Percentiles rank a stretch among this genome's conserved stretches.
phyloP scores from a whole-genome alignment of 2,797 vertebrate genomes.

The Leptodactylus fallax region DNA sequence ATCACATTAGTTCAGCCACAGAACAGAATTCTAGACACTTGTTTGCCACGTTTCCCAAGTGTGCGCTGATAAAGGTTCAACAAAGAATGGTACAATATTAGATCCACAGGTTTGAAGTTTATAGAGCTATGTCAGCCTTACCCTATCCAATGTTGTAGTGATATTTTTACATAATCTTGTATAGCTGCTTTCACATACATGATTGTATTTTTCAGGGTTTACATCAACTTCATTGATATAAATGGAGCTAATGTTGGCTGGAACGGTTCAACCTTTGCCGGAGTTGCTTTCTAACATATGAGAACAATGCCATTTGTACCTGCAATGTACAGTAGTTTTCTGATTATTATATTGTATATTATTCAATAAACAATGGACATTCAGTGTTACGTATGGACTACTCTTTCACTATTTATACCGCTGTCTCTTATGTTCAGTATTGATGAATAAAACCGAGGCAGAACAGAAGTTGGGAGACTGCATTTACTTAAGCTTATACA shows the following conservation, averaged over 20 bases:
- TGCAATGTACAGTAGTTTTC: not conserved
- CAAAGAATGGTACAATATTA: too few species aligned
- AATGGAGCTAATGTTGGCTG: constrained; percentile 87
- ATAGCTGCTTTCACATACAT: not conserved
- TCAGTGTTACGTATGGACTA: not conserved
- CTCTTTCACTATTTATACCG: not conserved
- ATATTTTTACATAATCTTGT: not conserved
- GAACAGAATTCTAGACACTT: too few species aligned
- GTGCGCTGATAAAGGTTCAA: too few species aligned
- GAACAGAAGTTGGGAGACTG: too few species aligned
- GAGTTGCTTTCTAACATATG: not conserved
- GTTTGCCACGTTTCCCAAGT: too few species aligned
- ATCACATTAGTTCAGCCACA: too few species aligned
- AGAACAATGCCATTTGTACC: not conserved
- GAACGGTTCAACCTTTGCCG: constrained; percentile 89
- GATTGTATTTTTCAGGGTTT: constrained; percentile 80
- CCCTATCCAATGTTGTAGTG: too few species aligned
- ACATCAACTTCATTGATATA: constrained; percentile 90
- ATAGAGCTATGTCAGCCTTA: not conserved
- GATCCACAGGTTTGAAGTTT: too few species aligned
- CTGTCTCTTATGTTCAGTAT: too few species aligned
- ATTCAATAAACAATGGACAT: not conserved
- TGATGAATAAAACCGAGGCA: too few species aligned
- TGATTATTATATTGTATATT: not conserved
- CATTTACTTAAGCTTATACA: too few species aligned